Evolutionary conservation across 2,113 vertebrate genomes (phyloP).

Genomic region (Murina feae): DNA sequence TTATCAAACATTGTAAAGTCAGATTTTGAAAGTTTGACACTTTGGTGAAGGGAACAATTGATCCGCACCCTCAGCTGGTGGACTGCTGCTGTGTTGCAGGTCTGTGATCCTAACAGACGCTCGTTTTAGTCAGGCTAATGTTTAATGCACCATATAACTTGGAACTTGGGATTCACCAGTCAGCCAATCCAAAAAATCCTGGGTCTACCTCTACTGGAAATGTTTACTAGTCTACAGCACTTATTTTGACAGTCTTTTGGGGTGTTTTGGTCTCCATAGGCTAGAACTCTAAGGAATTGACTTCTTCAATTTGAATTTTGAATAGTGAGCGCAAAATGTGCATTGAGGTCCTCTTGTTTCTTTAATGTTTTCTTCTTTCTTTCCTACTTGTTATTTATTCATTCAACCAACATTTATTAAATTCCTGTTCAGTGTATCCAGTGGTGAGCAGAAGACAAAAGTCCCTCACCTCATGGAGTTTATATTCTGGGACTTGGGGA

Average conservation of each 20-base stretch:
- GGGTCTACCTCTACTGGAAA: background rate
- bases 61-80: background rate
- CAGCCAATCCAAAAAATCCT: background rate
- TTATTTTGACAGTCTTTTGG: constrained; percentile 5
- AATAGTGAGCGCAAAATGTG: background rate
- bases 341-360: background rate
- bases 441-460: background rate
- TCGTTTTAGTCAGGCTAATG: background rate
- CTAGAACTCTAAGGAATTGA: background rate
- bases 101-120: background rate
- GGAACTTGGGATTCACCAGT: background rate
- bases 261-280: background rate
- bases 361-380: background rate
- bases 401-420: background rate
- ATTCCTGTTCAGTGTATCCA: background rate
- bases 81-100: background rate
- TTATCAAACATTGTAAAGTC: background rate
- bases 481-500: background rate
- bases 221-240: background rate
- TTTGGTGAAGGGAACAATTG: background rate
- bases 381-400: background rate
- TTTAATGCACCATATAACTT: background rate
- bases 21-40: background rate
- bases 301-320: constrained; percentile 20
- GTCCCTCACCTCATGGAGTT: background rate